Evolutionary conservation across 2,888 invertebrate genomes (phyloP), one percentile per base, ranked within the genome.

Genomic region (Labia minor): DNA sequence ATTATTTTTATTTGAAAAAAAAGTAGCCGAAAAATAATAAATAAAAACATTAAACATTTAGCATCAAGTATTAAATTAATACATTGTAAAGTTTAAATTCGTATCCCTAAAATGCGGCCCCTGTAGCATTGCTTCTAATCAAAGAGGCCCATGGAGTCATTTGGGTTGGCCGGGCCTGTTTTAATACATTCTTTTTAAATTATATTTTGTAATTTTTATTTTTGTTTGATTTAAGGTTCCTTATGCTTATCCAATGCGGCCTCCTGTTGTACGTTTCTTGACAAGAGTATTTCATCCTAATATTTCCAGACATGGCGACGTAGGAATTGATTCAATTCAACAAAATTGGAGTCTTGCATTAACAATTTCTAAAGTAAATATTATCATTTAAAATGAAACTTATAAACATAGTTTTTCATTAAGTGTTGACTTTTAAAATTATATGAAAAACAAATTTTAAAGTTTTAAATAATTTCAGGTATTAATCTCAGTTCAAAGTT

Each of bases 311-410:
- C 95, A 96, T 78, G 95, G 95, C 1, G 95, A 95, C 79, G 92
- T 96, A 64, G 95, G 96, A 68, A 89, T 96, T 71, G 95, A 96
- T 80, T 93, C 92, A 10, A 92, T 96, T 72, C 91, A 92, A 74
- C 92, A 94, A 79, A 96, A 96, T 80, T 96, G 95, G 95, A 93
- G 93, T n/a, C 80, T 95, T 69, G 95, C 94, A 0, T 80, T 95
- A 70, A 95, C 95, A 61, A 88, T 95, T 74, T 89, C 91, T 71
- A 95, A 92, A 76, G 87, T 49, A 49, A 49, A 14, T 49, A 49
- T 26, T n/a, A n/a, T n/a, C n/a, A n/a, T n/a, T n/a, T n/a, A n/a
- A n/a, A n/a, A n/a, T n/a, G n/a, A n/a, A n/a, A n/a, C n/a, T n/a
- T n/a, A n/a, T n/a, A n/a, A n/a, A n/a, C n/a, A n/a, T n/a, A n/a